Conservation (phyloP, 2,113 vertebrate genomes). For the Scytalopus superciliaris region DNA sequence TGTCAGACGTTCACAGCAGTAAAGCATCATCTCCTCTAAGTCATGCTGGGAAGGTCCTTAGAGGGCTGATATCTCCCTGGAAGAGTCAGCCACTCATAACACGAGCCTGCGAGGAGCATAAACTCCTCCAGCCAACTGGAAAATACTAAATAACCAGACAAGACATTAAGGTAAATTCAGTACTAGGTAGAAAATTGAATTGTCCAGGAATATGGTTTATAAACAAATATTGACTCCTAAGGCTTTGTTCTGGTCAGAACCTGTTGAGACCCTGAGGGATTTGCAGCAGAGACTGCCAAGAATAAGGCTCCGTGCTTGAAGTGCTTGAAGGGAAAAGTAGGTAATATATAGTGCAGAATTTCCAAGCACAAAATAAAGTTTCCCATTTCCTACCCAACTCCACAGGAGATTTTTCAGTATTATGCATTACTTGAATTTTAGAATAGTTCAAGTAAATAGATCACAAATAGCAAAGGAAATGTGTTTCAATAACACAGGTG, state of each 20-base stretch:
- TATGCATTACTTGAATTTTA: conserved; percentile 27
- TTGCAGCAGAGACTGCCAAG: background rate
- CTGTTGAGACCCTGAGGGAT: background rate
- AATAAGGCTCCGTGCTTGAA: background rate
- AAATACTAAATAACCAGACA: background rate
- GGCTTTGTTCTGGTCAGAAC: background rate
- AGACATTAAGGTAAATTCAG: background rate
- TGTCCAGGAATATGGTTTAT: background rate
- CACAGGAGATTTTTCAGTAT: conserved; percentile 11
- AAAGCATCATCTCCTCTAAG: background rate
- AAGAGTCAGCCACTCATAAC: background rate
- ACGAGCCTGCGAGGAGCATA: background rate
- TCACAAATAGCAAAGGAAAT: conserved; percentile 49
- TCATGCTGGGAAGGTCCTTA: background rate
- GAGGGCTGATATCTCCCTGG: background rate
- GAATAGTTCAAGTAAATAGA: conserved; percentile 22
- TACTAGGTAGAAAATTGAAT: background rate
- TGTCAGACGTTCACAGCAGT: background rate
- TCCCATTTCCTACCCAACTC: background rate
- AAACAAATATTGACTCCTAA: background rate
- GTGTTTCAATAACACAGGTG: conserved; percentile 59
- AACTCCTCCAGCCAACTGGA: background rate
- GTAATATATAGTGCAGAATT: background rate
- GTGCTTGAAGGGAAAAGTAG: background rate
- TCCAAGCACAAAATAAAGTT: conserved; percentile 17